These are phyloP conservation scores for Andricus curvator DNA, from an alignment of 2,888 invertebrate genomes.

Conservation along the genomic window DNA sequence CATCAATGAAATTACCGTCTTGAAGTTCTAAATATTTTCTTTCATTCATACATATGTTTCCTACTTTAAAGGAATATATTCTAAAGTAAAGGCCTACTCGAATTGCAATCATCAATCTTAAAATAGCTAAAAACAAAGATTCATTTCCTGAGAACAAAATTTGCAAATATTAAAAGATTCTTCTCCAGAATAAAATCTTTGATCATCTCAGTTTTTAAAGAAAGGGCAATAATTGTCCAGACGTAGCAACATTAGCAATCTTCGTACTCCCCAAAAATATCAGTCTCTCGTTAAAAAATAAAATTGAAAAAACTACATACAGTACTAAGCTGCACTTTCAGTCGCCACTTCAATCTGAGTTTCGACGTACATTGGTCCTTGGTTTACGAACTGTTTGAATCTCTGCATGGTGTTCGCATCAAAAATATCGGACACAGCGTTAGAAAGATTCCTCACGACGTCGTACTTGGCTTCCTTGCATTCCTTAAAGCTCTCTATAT, in stretches of 20 bases:
- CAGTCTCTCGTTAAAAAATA: not conserved
- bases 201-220: not conserved
- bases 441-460: constrained; percentile 83
- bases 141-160: not conserved
- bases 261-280: not conserved
- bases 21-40: no score
- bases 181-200: not conserved
- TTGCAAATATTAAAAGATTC: not conserved
- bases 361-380: constrained; percentile 89
- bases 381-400: constrained; percentile 85
- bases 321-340: constrained; percentile 81
- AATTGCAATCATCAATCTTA: not conserved
- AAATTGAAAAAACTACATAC: not conserved
- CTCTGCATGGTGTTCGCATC: constrained; percentile 82
- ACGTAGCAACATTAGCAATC: not conserved
- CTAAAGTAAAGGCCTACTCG: not conserved
- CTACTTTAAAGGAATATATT: not conserved
- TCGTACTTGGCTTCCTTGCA: constrained; percentile 88
- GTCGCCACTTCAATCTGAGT: constrained; percentile 86
- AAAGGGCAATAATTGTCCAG: not conserved
- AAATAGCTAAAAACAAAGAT: not conserved
- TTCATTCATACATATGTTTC: not conserved
- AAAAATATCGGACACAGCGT: constrained; percentile 80
- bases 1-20: no score
- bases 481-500: constrained; percentile 84